phyloP scores from a whole-genome alignment of 2,113 vertebrate species.

The Capricornis sumatraensis region DNA sequence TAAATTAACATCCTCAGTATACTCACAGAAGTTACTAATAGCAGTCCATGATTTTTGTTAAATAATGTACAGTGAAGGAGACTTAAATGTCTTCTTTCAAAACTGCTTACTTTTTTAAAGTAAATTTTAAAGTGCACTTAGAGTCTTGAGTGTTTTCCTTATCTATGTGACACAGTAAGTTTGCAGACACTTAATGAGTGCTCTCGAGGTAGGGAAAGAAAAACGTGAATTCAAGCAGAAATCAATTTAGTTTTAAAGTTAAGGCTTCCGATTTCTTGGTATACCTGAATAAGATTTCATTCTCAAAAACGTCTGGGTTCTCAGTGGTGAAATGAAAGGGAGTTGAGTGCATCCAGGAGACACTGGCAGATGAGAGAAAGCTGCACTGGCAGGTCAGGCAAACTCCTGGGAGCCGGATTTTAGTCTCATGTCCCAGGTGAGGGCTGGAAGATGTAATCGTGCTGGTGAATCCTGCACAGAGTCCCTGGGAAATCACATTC shows the following conservation, averaged over 20 bases:
- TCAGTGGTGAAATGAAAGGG: neutral
- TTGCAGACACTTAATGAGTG: neutral
- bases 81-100: constrained; percentile 23
- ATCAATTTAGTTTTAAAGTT: neutral
- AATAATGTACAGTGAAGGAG: constrained; percentile 28
- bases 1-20: neutral
- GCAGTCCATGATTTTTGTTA: constrained; percentile 25
- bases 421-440: neutral
- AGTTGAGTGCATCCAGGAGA: neutral
- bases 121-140: neutral
- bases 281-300: neutral
- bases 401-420: neutral
- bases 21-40: constrained; percentile 4
- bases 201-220: neutral
- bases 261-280: neutral
- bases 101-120: neutral
- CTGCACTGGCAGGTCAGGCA: neutral
- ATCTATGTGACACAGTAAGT: neutral
- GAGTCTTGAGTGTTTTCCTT: neutral
- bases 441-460: neutral
- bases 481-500: neutral
- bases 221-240: neutral
- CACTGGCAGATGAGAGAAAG: neutral
- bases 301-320: neutral
- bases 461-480: neutral